These are phyloP conservation scores for Coregonus suidteri DNA, from an alignment of 2,797 vertebrate species.

Conservation along the genomic window DNA sequence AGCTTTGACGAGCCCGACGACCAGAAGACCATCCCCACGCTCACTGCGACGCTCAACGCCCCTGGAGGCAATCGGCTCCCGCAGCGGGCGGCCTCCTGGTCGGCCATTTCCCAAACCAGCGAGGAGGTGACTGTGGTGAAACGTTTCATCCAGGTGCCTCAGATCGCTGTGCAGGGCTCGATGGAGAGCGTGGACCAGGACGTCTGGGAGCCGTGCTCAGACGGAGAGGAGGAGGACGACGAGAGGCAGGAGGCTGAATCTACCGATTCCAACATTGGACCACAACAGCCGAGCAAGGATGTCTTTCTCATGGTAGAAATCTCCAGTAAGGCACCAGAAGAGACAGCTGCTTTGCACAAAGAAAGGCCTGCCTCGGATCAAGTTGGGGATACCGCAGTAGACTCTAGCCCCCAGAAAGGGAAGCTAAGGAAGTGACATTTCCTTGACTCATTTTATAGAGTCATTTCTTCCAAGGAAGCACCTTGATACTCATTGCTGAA, in stretches of 20 bases:
- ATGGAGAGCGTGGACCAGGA: conserved; percentile 82
- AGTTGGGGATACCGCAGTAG: background rate
- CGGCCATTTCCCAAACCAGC: conserved; percentile 41
- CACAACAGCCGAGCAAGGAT: conserved; percentile 21
- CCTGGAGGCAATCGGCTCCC: conserved; percentile 19
- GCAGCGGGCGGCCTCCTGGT: conserved; percentile 59
- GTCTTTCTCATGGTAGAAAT: conserved; percentile 12
- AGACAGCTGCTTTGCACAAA: conserved; percentile 20
- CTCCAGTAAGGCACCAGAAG: conserved; percentile 33
- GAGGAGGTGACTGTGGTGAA: conserved; percentile 58
- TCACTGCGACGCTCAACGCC: conserved; percentile 20
- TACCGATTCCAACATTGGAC: background rate
- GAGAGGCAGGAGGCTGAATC: conserved; percentile 41
- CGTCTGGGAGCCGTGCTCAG: conserved; percentile 83
- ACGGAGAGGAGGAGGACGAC: conserved; percentile 70
- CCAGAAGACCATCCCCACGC: conserved; percentile 57
- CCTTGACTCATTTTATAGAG: background rate
- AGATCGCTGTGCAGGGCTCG: conserved; percentile 89
- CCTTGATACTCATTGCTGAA: conserved; percentile 7
- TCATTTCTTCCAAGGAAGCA: conserved; percentile 19
- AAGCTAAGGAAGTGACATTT: conserved; percentile 50
- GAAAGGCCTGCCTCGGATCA: conserved; percentile 21
- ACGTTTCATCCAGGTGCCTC: conserved; percentile 79
- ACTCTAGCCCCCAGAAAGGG: conserved; percentile 29
- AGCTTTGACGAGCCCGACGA: conserved; percentile 92